These are phyloP conservation scores for Clusia tigrina DNA, from an alignment of 2,888 invertebrate genomes.

Conservation along the genomic window DNA sequence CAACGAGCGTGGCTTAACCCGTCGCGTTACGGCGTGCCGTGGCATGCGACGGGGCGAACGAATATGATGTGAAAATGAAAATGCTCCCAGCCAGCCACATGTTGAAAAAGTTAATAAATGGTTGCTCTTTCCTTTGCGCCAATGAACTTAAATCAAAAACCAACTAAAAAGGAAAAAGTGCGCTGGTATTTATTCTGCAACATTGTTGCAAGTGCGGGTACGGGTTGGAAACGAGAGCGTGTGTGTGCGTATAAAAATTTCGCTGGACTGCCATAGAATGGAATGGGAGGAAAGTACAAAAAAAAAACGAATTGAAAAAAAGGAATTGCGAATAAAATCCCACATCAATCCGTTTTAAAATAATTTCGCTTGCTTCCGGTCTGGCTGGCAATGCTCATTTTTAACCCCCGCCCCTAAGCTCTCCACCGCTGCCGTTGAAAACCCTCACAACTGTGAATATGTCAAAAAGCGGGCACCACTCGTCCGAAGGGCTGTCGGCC, in stretches of 20 bases:
- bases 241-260: background rate
- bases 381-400: conserved; percentile 45
- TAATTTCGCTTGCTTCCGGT: conserved; percentile 49
- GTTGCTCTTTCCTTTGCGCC: conserved; percentile 5
- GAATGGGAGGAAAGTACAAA: conserved; percentile 21
- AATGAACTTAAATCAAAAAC: background rate
- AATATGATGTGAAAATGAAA: background rate
- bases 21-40: no score
- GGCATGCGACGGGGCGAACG: background rate
- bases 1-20: background rate
- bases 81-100: background rate
- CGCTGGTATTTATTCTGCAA: conserved; percentile 16
- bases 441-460: conserved; percentile 5
- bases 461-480: conserved; percentile 22
- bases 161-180: background rate
- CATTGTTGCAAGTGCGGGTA: conserved; percentile 12
- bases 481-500: conserved; percentile 15
- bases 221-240: background rate
- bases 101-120: conserved; percentile 1
- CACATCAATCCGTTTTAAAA: conserved; percentile 48
- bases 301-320: conserved; percentile 14
- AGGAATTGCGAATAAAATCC: conserved; percentile 16
- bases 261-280: background rate
- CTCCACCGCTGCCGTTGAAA: conserved; percentile 10
- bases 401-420: conserved; percentile 23